phyloP scores from a whole-genome alignment of 2,113 vertebrate species.

The Spea bombifrons region DNA sequence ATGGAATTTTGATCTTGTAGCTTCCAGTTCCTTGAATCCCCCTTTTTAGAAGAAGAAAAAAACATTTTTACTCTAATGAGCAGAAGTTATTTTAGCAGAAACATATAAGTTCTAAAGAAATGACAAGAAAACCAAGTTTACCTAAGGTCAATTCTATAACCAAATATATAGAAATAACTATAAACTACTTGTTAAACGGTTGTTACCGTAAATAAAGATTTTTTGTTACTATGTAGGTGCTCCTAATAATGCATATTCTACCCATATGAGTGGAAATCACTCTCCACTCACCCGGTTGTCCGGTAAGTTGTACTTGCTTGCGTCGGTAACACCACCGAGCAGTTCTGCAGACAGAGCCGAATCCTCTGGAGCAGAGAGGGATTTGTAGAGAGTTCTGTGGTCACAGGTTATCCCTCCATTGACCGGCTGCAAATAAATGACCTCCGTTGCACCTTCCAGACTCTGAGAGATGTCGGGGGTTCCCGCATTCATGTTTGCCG shows the following conservation, averaged over 20 bases:
- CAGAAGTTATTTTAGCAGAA: too few relatives aligned
- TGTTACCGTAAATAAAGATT: too few relatives aligned
- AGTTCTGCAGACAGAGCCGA: neutral
- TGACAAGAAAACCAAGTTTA: too few relatives aligned
- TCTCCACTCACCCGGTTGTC: constrained; percentile 6
- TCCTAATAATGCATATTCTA: too few relatives aligned
- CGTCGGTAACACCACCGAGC: neutral
- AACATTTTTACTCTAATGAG: too few relatives aligned
- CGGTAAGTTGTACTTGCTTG: neutral
- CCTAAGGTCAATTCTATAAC: too few relatives aligned
- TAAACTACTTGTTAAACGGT: too few relatives aligned
- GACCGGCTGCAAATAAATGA: constrained; percentile 69
- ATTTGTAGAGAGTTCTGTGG: neutral
- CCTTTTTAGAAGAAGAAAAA: neutral
- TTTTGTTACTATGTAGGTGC: too few relatives aligned
- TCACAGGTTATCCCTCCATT: constrained; percentile 61
- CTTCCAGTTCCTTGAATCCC: neutral
- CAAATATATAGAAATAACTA: too few relatives aligned
- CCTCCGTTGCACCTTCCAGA: constrained; percentile 66
- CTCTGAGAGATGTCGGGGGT: constrained; percentile 75
- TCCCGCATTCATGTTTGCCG: constrained; percentile 79
- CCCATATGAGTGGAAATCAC: too few relatives aligned
- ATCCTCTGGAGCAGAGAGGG: neutral
- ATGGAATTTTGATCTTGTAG: neutral
- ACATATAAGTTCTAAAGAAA: too few relatives aligned